phyloP scores from a whole-genome alignment of 2,888 invertebrate genomes.

The Pterobdella sp. region DNA sequence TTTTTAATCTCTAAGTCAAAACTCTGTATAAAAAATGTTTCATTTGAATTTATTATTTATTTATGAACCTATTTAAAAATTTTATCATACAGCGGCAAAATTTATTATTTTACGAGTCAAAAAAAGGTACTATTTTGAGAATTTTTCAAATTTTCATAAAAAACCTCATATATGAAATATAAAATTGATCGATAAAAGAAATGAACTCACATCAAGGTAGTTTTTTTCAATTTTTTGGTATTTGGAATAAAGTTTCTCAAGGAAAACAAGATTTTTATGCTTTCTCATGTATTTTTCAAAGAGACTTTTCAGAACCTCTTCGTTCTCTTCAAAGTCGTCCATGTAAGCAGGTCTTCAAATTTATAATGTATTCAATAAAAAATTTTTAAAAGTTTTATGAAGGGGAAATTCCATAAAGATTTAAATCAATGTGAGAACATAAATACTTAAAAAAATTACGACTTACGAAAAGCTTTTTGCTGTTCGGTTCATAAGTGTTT shows the following conservation, averaged over 20 bases:
- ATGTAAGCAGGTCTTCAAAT: constrained; percentile 76
- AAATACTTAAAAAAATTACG: too few species aligned
- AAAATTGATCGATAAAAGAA: neutral
- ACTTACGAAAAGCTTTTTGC: too few species aligned
- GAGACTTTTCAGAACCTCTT: constrained; percentile 71
- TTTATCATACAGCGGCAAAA: too few species aligned
- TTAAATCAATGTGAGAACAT: too few species aligned
- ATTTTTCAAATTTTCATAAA: too few species aligned
- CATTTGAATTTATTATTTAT: too few species aligned
- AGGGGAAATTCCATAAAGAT: too few species aligned
- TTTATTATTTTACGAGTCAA: too few species aligned
- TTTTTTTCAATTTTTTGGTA: constrained; percentile 70
- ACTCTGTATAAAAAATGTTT: too few species aligned
- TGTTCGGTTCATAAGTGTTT: too few species aligned
- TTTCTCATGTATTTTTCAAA: constrained; percentile 81
- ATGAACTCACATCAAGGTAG: constrained; percentile 59
- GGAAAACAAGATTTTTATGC: constrained; percentile 75
- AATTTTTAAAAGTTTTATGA: neutral
- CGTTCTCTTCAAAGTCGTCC: constrained; percentile 84
- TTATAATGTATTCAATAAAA: neutral
- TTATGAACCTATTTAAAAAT: neutral
- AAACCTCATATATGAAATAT: too few species aligned
- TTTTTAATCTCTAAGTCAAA: constrained; percentile 3
- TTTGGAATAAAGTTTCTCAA: constrained; percentile 77
- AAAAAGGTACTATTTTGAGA: too few species aligned